Conservation (phyloP, 2,888 invertebrate genomes). For the Drosophila hamatofila region DNA sequence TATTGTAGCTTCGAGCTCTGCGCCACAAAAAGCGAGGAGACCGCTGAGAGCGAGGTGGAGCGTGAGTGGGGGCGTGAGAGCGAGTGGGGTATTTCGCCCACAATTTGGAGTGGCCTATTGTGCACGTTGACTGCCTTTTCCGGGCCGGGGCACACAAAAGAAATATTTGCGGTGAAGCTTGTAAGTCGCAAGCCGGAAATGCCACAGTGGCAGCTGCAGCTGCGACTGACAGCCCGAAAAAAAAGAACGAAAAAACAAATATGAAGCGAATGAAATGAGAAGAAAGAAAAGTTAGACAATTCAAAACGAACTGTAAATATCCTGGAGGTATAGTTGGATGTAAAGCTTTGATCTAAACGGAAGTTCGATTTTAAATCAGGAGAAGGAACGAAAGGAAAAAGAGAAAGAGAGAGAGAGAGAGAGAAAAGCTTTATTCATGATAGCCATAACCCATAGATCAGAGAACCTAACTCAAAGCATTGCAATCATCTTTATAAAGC, state of each 20-base stretch:
- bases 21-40: not conserved
- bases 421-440: too few relatives aligned
- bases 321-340: not conserved
- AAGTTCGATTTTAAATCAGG: too few relatives aligned
- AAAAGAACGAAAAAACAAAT: not conserved
- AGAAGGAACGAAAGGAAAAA: too few relatives aligned
- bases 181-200: slow-evolving; percentile 46
- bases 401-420: too few relatives aligned
- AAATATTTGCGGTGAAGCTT: slow-evolving; percentile 52
- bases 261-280: slow-evolving; percentile 5
- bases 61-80: too few relatives aligned
- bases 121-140: slow-evolving; percentile 33
- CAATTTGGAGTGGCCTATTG: slow-evolving; percentile 35
- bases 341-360: not conserved
- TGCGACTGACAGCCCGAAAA: slow-evolving; percentile 41
- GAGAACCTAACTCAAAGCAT: too few relatives aligned
- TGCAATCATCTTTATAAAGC: too few relatives aligned
- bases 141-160: slow-evolving; percentile 33
- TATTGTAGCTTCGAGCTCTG: slow-evolving; percentile 2
- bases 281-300: not conserved
- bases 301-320: not conserved
- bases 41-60: not conserved
- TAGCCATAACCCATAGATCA: too few relatives aligned
- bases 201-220: slow-evolving; percentile 29
- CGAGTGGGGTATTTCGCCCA: not conserved